phyloP scores from a whole-genome alignment of 2,888 invertebrate genomes.

The Xestia ashworthii region DNA sequence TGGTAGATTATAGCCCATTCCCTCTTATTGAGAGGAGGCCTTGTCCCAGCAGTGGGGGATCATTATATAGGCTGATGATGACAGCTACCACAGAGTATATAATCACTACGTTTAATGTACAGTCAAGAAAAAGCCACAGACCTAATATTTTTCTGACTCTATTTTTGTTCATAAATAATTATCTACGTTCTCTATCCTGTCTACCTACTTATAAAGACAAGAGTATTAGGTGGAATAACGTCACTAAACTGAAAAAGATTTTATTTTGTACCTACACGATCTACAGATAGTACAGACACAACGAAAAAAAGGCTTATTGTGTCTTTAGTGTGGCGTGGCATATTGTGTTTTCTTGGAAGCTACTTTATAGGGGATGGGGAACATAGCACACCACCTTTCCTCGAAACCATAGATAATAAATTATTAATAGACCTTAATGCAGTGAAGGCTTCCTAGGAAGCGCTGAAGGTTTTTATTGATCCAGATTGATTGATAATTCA shows the following conservation, averaged over 20 bases:
- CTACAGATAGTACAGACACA: too few relatives aligned
- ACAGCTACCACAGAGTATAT: too few relatives aligned
- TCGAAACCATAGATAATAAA: constrained; percentile 18
- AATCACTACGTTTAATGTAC: too few relatives aligned
- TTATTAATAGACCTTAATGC: constrained; percentile 5
- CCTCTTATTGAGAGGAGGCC: too few relatives aligned
- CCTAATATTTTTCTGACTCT: neutral
- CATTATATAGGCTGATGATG: too few relatives aligned
- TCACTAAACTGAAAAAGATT: neutral
- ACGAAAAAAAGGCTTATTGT: neutral
- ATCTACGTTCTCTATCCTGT: neutral
- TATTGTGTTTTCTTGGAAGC: constrained; percentile 15
- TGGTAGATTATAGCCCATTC: too few relatives aligned
- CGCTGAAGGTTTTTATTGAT: constrained; percentile 16
- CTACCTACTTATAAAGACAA: neutral
- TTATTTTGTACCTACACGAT: neutral
- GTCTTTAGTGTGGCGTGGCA: neutral
- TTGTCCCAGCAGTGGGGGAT: too few relatives aligned
- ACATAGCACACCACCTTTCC: neutral
- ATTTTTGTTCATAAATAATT: neutral
- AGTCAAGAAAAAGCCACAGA: neutral
- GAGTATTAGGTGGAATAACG: neutral
- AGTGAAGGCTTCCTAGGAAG: constrained; percentile 22
- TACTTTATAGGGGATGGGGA: neutral
- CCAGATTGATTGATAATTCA: constrained; percentile 4